Evolutionary conservation across 2,113 vertebrate species (phyloP), one percentile per base, ranked within the genome.

Genomic region (Phocoena sinus): DNA sequence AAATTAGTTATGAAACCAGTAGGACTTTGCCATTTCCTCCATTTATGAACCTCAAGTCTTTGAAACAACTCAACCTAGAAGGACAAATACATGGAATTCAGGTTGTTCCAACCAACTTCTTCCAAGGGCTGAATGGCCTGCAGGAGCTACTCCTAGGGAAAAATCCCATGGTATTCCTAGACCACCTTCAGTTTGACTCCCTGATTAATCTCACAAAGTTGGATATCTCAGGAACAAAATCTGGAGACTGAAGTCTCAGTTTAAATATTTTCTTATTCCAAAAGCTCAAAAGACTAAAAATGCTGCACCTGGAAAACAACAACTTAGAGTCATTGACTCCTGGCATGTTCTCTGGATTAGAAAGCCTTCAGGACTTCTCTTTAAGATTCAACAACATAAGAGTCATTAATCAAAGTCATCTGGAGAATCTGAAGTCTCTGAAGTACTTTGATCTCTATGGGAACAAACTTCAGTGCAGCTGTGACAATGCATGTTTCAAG

Each of bases 301-400:
- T 2, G n/a, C 96, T 99, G 71, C 36, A 82, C 47, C 86, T 99
- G 90, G 99, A 99, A 98, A 99, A 99, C 6, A 98, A 96, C 2
- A 98, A 98, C 50, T 97, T 99, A 31, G 98, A 98, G 41, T 98
- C 98, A 1, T 90, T 99, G 90, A 98, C 98, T 41, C 93, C 98
- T 20, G 98, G 99, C 0, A 98, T 99, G 31, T 99, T 99, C 6
- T 99, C 99, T 25, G 99, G 99, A 94, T 99, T 99, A 23, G 99
- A 98, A 31, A 73, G 13, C 33, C 94, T 99, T 80, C 62, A 62
- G 36, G 25, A 62, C 33, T 90, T 98, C 33, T 97, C 96, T 87
- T 97, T 99, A 68, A 99, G 99, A 53, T 99, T 97, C 77, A 99
- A 99, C 2, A 99, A 98, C 50, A 98, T 99, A 91, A 97, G 97